Conservation (phyloP, 2,888 invertebrate species). For the Mesorhabditis spiculigera region DNA sequence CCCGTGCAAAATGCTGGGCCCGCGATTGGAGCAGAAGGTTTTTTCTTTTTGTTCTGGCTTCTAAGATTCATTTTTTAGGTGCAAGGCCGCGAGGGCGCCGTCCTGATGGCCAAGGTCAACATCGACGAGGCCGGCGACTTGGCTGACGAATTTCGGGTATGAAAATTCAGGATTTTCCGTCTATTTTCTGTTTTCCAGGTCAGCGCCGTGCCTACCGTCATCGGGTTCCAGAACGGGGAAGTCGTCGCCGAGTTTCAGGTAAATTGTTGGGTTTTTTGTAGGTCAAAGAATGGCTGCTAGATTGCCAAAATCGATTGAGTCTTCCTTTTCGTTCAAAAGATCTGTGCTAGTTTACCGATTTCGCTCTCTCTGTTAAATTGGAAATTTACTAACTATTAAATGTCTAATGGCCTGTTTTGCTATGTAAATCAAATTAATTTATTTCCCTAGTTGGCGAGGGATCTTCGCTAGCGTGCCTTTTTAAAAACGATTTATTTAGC, state of each 20-base stretch:
- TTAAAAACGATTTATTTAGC: no score
- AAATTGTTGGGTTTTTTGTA: neutral
- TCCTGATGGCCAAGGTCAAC: constrained; percentile 37
- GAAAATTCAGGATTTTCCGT: neutral
- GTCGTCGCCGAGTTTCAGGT: constrained; percentile 24
- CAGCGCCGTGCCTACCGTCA: constrained; percentile 36
- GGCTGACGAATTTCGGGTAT: constrained; percentile 27
- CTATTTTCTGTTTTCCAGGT: constrained; percentile 5
- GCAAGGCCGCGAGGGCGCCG: constrained; percentile 22
- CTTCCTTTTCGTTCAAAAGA: neutral
- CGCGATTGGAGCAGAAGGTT: constrained; percentile 45
- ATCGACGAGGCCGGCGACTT: constrained; percentile 38
- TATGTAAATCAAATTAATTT: no score
- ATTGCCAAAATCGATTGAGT: neutral
- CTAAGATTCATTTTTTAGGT: constrained; percentile 18
- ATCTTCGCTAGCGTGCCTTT: no score
- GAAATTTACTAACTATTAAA: no score
- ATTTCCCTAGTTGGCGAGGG: no score
- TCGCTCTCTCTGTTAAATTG: no score
- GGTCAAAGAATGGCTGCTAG: neutral
- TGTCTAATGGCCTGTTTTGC: no score
- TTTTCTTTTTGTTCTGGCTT: neutral
- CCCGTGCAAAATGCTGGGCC: constrained; percentile 49
- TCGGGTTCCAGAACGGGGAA: constrained; percentile 35
- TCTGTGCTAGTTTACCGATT: neutral